Evolutionary conservation across 35 echinoderm and acorn worm genomes (phyloP).

Genomic region (Apostichopus japonicus): DNA sequence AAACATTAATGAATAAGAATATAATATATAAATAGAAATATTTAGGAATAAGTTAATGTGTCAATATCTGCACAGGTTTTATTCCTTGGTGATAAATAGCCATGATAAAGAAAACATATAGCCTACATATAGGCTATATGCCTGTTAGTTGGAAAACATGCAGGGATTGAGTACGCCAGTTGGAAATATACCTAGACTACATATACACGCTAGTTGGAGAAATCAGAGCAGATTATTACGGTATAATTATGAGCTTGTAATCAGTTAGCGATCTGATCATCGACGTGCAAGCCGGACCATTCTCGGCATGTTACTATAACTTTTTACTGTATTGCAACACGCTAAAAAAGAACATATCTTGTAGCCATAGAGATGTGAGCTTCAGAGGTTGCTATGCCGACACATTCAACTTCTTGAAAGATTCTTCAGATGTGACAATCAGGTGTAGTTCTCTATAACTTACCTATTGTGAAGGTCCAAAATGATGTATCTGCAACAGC

Average conservation of each 20-base stretch:
- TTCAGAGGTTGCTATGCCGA: no score
- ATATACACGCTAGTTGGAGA: no score
- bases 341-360: not conserved
- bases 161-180: no score
- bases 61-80: not conserved
- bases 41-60: not conserved
- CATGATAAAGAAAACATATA: no score
- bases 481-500: not conserved
- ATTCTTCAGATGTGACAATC: not conserved
- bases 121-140: no score
- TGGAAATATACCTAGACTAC: no score
- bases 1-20: not conserved
- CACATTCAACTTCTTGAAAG: no score
- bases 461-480: not conserved
- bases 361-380: not conserved
- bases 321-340: not conserved
- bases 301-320: not conserved
- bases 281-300: not conserved
- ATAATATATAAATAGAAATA: not conserved
- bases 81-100: not conserved
- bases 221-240: no score
- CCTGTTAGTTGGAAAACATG: no score
- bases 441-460: not conserved
- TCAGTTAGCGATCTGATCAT: no score
- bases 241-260: no score